These are phyloP conservation scores for Diaphora mendica DNA, from an alignment of 2,888 invertebrate genomes.

Conservation along the genomic window DNA sequence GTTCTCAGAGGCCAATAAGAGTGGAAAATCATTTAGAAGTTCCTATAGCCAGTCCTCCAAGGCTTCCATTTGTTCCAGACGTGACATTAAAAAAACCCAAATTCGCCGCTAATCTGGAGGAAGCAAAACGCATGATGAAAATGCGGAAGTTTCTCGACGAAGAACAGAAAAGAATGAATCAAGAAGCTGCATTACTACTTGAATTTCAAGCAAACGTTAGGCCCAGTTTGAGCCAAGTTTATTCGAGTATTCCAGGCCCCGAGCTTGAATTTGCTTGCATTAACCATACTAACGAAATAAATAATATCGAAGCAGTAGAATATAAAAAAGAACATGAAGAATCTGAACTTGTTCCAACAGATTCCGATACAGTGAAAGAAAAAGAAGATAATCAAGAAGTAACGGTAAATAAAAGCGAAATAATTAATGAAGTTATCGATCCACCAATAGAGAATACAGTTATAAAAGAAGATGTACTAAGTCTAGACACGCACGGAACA, in stretches of 20 bases:
- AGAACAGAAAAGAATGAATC: slow-evolving; percentile 85
- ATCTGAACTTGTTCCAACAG: slow-evolving; percentile 29
- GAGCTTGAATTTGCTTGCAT: slow-evolving; percentile 82
- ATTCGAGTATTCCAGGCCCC: slow-evolving; percentile 81
- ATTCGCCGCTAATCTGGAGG: slow-evolving; percentile 89
- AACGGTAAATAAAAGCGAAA: slow-evolving; percentile 11
- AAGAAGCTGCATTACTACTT: slow-evolving; percentile 79
- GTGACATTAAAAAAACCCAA: slow-evolving; percentile 88
- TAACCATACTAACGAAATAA: slow-evolving; percentile 52
- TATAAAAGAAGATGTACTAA: slow-evolving; percentile 25
- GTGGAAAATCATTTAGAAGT: slow-evolving; percentile 76
- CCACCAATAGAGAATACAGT: slow-evolving; percentile 13
- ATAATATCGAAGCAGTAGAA: slow-evolving; percentile 35
- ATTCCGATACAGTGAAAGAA: slow-evolving; percentile 25
- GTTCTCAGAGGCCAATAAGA: slow-evolving; percentile 69
- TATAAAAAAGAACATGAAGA: slow-evolving; percentile 29
- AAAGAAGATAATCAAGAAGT: slow-evolving; percentile 23
- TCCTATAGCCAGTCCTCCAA: slow-evolving; percentile 71
- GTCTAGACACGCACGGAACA: slow-evolving; percentile 35
- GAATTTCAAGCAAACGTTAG: slow-evolving; percentile 84
- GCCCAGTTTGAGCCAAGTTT: slow-evolving; percentile 81
- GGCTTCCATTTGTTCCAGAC: slow-evolving; percentile 79
- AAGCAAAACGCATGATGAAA: slow-evolving; percentile 89
- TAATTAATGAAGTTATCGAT: slow-evolving; percentile 13
- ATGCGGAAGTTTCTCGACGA: slow-evolving; percentile 88